Evolutionary conservation across 1,140 invertebrate species (phyloP).

Genomic region (Meloidogyne exigua): DNA sequence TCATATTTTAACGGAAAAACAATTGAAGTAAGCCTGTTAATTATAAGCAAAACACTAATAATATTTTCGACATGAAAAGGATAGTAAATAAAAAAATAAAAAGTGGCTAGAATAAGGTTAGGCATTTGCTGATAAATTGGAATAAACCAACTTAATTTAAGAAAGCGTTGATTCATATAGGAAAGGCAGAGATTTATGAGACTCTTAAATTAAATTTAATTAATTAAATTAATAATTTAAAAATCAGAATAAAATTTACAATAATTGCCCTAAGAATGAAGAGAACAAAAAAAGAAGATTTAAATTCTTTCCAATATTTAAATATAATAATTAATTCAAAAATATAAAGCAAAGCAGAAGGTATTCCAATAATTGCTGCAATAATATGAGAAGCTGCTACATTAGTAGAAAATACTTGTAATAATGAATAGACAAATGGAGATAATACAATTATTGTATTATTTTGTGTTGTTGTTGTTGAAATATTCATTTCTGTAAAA

Average conservation of each 20-base stretch:
- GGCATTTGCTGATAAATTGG: slow-evolving; percentile 5
- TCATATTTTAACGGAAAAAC: not conserved
- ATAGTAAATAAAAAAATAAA: slow-evolving; percentile 13
- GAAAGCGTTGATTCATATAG: not conserved
- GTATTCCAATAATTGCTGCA: slow-evolving; percentile 5
- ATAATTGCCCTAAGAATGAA: slow-evolving; percentile 2
- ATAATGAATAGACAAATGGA: not conserved
- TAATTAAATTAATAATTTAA: not conserved
- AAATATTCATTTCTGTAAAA: not conserved
- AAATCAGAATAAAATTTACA: not conserved
- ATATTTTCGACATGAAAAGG: slow-evolving; percentile 12
- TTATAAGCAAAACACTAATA: not conserved
- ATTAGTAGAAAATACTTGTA: not conserved
- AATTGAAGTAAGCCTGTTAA: not conserved
- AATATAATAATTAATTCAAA: slow-evolving; percentile 8
- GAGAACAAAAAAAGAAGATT: slow-evolving; percentile 7
- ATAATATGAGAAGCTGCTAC: not conserved
- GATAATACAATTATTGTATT: not conserved
- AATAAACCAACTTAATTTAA: not conserved
- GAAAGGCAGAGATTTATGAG: not conserved
- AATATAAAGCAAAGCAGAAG: slow-evolving; percentile 14
- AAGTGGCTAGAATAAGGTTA: not conserved
- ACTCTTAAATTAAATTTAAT: slow-evolving; percentile 6
- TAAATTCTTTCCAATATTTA: not conserved
- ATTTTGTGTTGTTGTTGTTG: not conserved